Conservation (phyloP, 2,113 vertebrate genomes). For the Lepus europaeus region DNA sequence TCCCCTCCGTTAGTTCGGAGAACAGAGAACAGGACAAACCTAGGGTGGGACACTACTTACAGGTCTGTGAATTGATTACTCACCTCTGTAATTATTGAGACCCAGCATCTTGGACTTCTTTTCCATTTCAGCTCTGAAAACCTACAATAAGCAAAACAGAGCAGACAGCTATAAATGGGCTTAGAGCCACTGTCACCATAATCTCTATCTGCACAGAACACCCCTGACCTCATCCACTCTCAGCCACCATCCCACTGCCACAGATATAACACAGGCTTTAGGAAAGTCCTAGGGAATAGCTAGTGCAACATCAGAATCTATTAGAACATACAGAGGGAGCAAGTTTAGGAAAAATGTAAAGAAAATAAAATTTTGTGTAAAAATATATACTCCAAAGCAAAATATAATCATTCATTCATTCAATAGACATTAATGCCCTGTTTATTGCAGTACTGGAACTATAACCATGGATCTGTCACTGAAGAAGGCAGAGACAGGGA, state of each 20-base stretch:
- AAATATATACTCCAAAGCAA: constrained; percentile 26
- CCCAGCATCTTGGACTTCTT: not conserved
- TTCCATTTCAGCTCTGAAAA: constrained; percentile 47
- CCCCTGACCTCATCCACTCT: not conserved
- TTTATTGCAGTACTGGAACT: not conserved
- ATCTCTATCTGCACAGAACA: not conserved
- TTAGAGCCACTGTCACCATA: not conserved
- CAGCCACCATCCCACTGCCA: not conserved
- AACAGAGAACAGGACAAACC: not conserved
- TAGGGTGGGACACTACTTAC: not conserved
- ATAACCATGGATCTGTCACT: not conserved
- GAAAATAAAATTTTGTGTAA: not conserved
- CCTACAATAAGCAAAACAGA: constrained; percentile 68
- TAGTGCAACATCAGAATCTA: not conserved
- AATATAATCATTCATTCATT: constrained; percentile 45
- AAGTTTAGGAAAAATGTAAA: constrained; percentile 23
- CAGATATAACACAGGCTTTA: not conserved
- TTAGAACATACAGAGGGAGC: not conserved
- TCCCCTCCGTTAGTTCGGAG: constrained; percentile 34
- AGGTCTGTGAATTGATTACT: constrained; percentile 57
- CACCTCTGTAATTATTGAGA: constrained; percentile 15
- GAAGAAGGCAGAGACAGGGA: constrained; percentile 3
- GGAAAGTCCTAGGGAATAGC: not conserved
- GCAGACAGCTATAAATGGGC: not conserved
- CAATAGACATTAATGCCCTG: not conserved